phyloP scores from a whole-genome alignment of 2,797 vertebrate genomes.

The Sebastes hubbsi region DNA sequence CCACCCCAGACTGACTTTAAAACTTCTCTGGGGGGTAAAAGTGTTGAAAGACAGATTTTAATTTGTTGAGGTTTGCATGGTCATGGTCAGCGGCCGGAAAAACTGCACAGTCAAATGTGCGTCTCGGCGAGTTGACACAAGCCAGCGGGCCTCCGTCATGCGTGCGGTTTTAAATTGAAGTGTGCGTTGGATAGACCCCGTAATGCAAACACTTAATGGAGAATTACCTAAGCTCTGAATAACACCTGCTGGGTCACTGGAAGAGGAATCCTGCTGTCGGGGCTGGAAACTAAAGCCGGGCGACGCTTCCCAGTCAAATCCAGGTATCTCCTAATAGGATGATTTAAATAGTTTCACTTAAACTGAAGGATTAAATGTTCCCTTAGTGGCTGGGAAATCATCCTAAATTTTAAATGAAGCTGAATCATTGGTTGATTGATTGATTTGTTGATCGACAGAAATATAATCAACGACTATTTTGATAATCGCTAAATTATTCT shows the following conservation, averaged over 20 bases:
- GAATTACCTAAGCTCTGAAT: conserved; percentile 43
- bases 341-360: neutral
- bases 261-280: neutral
- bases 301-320: neutral
- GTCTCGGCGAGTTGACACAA: conserved; percentile 35
- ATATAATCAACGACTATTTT: neutral
- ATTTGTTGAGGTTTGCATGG: conserved; percentile 45
- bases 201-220: conserved; percentile 46
- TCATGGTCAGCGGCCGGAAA: conserved; percentile 44
- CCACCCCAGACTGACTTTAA: neutral
- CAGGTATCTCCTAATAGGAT: neutral
- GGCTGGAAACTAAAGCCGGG: neutral
- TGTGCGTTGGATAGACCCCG: neutral
- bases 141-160: conserved; percentile 36
- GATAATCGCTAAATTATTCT: too few relatives aligned
- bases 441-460: neutral
- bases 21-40: neutral
- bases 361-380: neutral
- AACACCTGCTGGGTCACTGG: neutral
- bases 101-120: conserved; percentile 50
- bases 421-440: neutral
- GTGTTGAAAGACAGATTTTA: neutral
- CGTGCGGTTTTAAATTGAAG: conserved; percentile 45
- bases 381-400: neutral
- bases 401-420: too few relatives aligned